Percentiles rank a stretch among this genome's conserved stretches.
Evolutionary conservation across 2,113 vertebrate species (phyloP).

Genomic region (Thermophis baileyi): DNA sequence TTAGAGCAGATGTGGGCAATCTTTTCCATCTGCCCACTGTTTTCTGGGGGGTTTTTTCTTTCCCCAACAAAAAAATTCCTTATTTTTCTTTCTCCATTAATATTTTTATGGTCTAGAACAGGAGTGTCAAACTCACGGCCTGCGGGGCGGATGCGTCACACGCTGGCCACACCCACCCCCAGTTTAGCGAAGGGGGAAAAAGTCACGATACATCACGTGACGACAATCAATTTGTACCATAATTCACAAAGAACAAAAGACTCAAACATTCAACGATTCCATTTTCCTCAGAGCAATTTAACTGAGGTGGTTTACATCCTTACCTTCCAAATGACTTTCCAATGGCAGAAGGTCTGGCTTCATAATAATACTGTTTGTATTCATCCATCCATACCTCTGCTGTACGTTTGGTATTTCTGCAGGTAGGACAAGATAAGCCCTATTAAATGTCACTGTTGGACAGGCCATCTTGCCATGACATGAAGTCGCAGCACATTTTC

Average conservation of each 20-base stretch:
- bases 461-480: background rate
- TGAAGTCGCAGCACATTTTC: background rate
- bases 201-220: too few relatives aligned
- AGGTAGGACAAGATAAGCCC: background rate
- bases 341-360: conserved; percentile 90
- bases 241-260: background rate
- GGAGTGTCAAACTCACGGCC: too few relatives aligned
- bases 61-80: background rate
- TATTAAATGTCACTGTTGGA: background rate
- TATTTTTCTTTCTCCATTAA: background rate
- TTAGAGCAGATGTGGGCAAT: background rate
- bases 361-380: conserved; percentile 96
- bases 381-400: conserved; percentile 99
- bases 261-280: background rate
- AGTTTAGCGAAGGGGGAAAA: too few relatives aligned
- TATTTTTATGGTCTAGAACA: background rate
- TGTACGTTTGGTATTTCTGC: conserved; percentile 92
- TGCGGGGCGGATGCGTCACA: too few relatives aligned
- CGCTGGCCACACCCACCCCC: too few relatives aligned
- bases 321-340: conserved; percentile 95
- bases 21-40: background rate
- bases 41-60: background rate
- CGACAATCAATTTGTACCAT: background rate
- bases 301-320: conserved; percentile 34
- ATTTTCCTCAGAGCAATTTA: background rate